These are phyloP conservation scores for Oophaga pumilio DNA, from an alignment of 2,113 vertebrate species.

Conservation along the genomic window DNA sequence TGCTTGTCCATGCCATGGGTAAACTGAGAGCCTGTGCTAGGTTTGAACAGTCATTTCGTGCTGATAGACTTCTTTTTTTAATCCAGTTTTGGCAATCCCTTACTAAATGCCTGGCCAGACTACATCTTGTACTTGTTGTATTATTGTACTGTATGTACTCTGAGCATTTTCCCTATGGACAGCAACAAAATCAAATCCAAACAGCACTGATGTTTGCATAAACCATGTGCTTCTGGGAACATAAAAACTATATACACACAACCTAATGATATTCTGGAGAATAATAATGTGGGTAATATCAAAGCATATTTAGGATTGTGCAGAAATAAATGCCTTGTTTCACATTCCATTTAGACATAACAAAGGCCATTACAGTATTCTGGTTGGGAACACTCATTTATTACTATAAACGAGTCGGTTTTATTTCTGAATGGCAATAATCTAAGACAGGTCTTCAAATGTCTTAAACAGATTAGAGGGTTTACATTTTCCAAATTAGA, in stretches of 20 bases:
- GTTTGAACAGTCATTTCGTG: too few relatives aligned
- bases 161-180: background rate
- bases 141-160: background rate
- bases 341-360: slow-evolving; percentile 26
- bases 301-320: slow-evolving; percentile 16
- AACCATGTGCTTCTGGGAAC: background rate
- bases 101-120: background rate
- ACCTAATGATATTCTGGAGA: background rate
- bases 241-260: slow-evolving; percentile 10
- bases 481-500: slow-evolving; percentile 48
- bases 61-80: too few relatives aligned
- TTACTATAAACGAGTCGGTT: background rate
- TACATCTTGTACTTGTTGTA: background rate
- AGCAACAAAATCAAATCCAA: background rate
- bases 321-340: slow-evolving; percentile 1
- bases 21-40: too few relatives aligned
- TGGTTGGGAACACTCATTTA: slow-evolving; percentile 7
- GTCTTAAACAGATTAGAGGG: slow-evolving; percentile 38
- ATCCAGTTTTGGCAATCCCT: too few relatives aligned
- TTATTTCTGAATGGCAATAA: slow-evolving; percentile 26
- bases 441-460: slow-evolving; percentile 22
- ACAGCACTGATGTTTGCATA: background rate
- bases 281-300: slow-evolving; percentile 26
- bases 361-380: slow-evolving; percentile 25
- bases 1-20: too few relatives aligned